Evolutionary conservation across 2,113 vertebrate genomes (phyloP).

Genomic region (Calonectris borealis): DNA sequence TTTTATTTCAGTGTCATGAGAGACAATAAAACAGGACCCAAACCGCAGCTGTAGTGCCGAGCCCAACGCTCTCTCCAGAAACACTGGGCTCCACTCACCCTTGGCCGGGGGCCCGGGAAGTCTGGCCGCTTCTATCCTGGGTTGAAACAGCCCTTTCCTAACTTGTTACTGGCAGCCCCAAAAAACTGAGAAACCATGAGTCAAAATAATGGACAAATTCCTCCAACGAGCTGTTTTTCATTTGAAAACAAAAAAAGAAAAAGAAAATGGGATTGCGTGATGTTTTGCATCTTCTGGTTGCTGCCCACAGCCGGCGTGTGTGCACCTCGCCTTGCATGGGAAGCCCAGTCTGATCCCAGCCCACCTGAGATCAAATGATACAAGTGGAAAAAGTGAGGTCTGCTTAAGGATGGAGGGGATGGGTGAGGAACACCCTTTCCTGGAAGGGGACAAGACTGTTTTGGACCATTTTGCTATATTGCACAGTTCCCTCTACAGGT

Average conservation of each 20-base stretch:
- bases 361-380: background rate
- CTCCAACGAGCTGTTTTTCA: background rate
- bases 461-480: background rate
- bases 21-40: background rate
- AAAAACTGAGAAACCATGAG: background rate
- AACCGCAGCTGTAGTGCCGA: background rate
- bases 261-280: background rate
- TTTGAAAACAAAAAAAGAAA: background rate
- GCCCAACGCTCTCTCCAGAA: background rate
- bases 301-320: accelerated
- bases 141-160: constrained; percentile 4
- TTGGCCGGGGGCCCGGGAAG: background rate
- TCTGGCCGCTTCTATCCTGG: background rate
- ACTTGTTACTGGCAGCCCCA: background rate
- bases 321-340: background rate
- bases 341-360: background rate
- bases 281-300: background rate
- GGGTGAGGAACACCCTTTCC: background rate
- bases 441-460: background rate
- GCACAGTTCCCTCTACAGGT: constrained; percentile 55
- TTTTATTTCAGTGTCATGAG: background rate
- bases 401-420: background rate
- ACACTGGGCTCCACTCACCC: background rate
- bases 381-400: background rate
- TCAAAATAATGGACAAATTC: background rate